phyloP scores from a whole-genome alignment of 2,888 invertebrate genomes.

The Heteromurus nitidus region DNA sequence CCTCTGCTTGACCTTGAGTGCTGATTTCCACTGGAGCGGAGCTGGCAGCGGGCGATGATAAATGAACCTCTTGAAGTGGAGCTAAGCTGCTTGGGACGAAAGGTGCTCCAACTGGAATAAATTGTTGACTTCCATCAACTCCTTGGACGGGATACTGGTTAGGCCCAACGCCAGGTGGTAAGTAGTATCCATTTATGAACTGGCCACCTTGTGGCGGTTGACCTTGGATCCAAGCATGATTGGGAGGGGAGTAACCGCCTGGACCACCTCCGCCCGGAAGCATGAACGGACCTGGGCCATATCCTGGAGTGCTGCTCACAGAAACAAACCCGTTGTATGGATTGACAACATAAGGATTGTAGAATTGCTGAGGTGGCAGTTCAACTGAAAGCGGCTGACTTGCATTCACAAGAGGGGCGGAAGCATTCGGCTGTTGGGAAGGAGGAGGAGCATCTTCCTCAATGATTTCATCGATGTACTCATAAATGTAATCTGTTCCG shows the following conservation, averaged over 20 bases:
- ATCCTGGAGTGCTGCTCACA: slow-evolving; percentile 49
- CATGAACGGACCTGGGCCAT: slow-evolving; percentile 9
- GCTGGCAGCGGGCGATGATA: neutral
- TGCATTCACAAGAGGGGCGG: neutral
- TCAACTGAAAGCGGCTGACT: neutral
- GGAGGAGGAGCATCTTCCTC: slow-evolving; percentile 43
- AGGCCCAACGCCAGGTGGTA: slow-evolving; percentile 37
- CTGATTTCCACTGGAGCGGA: neutral
- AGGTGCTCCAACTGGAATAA: slow-evolving; percentile 44
- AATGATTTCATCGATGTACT: slow-evolving; percentile 50
- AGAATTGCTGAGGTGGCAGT: slow-evolving; percentile 39
- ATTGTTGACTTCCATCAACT: slow-evolving; percentile 45
- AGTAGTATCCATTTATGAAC: slow-evolving; percentile 41
- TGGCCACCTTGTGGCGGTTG: neutral
- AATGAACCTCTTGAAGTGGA: slow-evolving; percentile 13
- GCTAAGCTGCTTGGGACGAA: slow-evolving; percentile 27
- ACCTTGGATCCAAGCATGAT: slow-evolving; percentile 21
- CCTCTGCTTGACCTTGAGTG: neutral
- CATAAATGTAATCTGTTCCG: slow-evolving; percentile 51
- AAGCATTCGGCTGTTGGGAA: neutral
- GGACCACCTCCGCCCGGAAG: slow-evolving; percentile 7
- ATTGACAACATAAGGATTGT: slow-evolving; percentile 45
- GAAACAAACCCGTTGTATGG: slow-evolving; percentile 45
- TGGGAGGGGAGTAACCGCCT: neutral
- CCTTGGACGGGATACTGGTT: slow-evolving; percentile 39